Evolutionary conservation across 2,113 vertebrate species (phyloP).

Genomic region (Eudyptes chrysolophus): DNA sequence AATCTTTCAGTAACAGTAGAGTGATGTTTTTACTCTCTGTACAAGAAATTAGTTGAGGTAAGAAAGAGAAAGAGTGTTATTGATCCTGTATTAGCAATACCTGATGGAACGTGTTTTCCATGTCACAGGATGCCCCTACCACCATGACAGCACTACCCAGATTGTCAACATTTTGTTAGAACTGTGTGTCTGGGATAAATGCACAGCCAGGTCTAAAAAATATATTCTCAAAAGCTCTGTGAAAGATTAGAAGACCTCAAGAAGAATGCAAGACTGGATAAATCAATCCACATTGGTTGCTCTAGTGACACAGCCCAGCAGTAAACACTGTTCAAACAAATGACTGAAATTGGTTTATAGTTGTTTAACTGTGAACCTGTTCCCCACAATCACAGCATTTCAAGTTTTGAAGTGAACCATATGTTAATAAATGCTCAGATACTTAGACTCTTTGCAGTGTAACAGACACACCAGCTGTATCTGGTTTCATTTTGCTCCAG

Average conservation of each 20-base stretch:
- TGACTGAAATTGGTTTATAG: neutral
- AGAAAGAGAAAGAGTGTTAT: neutral
- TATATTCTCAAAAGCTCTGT: slow-evolving; percentile 28
- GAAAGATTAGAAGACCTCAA: slow-evolving; percentile 21
- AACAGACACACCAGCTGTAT: neutral
- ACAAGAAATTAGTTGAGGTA: neutral
- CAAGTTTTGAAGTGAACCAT: neutral
- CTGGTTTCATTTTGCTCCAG: neutral
- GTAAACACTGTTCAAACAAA: neutral
- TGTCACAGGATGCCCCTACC: neutral
- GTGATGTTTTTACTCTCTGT: neutral
- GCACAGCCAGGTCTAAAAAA: neutral
- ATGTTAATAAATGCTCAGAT: slow-evolving; percentile 10
- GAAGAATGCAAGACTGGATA: neutral
- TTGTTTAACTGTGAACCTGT: neutral
- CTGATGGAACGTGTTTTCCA: neutral
- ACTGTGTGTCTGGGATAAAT: neutral
- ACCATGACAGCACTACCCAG: neutral
- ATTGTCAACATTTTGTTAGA: neutral
- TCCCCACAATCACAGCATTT: neutral
- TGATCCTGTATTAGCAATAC: neutral
- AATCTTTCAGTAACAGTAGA: neutral
- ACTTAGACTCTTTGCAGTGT: neutral
- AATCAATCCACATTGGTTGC: neutral
- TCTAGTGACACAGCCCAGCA: neutral